Evolutionary conservation across 1,140 invertebrate genomes (phyloP), one percentile per base, ranked within the genome.

Genomic region (Anoplophora glabripennis): DNA sequence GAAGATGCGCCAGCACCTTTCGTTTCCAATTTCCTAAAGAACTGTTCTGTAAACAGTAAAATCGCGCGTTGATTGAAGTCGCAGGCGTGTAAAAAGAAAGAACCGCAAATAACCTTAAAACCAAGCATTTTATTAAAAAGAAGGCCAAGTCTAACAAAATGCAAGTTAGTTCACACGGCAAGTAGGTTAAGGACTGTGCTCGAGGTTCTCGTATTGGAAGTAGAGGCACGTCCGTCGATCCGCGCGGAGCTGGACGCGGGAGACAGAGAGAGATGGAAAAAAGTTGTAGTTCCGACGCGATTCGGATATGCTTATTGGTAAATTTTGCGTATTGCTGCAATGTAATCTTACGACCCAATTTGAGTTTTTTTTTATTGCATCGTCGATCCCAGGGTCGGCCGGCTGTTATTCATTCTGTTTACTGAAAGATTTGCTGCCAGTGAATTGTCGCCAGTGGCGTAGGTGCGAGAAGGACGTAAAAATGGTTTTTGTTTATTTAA

Each of bases 61-160:
- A 28, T 28, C 5, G 21, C 5, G 21, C 21, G 21, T 28, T 28
- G 21, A 28, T 28, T 28, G 44, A 46, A 28, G 44, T 46, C 11
- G 17, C 17, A 21, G 15, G 18, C 28, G 44, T 46, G 12, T 46
- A 46, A 21, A n/a, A 17, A 15, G 17, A 46, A 46, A 46, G 44
- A n/a, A 28, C 17, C 18, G 12, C 9, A 58, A 51, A 55, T 62
- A 67, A 69, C 68, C 68, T 69, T 67, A 69, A 61, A 61, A 62
- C 47, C 12, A 65, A 53, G 53, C 56, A 61, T 60, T 65, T 65
- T 56, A 62, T 64, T 57, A 36, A 63, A 68, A 69, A 72, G 66
- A 72, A 72, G 71, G 71, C 68, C 71, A 71, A 72, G 70, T 65
- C 63, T 71, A 63, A 72, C 67, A 65, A 72, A 72, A 72, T 72